Conservation (phyloP, 2,797 vertebrate genomes). For the Pseudochaenichthys georgianus region DNA sequence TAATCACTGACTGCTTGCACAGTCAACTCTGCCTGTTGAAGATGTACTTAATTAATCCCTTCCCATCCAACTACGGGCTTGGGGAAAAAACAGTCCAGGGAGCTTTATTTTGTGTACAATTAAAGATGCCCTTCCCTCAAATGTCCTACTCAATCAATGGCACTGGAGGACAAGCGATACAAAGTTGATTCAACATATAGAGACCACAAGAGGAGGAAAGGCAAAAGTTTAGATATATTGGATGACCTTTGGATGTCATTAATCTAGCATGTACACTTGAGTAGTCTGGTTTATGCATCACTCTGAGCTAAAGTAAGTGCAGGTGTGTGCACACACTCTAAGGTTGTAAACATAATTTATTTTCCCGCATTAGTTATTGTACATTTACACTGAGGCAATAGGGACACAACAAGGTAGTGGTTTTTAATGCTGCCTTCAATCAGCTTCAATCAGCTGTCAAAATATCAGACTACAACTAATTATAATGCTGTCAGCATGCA, state of each 20-base stretch:
- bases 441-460: not conserved
- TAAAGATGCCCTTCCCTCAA: slow-evolving; percentile 73
- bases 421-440: not conserved
- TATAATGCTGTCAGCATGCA: not conserved
- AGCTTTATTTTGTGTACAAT: slow-evolving; percentile 73
- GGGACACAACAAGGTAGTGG: not conserved
- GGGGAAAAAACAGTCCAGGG: slow-evolving; percentile 43
- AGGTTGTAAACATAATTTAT: not conserved
- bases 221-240: slow-evolving; percentile 48
- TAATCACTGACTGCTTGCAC: slow-evolving; percentile 71
- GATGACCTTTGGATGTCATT: slow-evolving; percentile 53
- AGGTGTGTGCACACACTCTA: not conserved
- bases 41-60: slow-evolving; percentile 80
- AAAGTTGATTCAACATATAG: slow-evolving; percentile 28
- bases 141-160: slow-evolving; percentile 59
- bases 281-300: not conserved
- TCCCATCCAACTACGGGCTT: slow-evolving; percentile 52
- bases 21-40: slow-evolving; percentile 63
- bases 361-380: slow-evolving; percentile 2
- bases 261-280: not conserved
- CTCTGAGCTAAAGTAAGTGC: not conserved
- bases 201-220: slow-evolving; percentile 21
- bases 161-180: slow-evolving; percentile 40
- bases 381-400: not conserved
- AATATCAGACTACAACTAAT: no score